These are phyloP conservation scores for Polyergus mexicanus DNA, from an alignment of 1,140 invertebrate species.

Conservation along the genomic window DNA sequence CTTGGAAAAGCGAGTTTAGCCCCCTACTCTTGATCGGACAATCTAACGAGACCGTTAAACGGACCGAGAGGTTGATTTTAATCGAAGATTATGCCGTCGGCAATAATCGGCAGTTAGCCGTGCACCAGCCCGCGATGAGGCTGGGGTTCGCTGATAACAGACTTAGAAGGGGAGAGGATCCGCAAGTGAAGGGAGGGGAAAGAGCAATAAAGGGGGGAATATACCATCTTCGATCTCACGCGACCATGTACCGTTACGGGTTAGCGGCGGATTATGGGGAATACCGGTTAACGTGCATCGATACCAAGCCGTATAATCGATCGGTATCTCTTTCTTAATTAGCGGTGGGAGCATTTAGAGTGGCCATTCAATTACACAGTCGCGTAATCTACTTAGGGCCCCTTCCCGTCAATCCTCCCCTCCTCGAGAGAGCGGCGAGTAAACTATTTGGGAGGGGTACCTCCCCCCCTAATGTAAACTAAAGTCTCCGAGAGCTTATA, in stretches of 20 bases:
- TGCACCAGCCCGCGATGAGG: conserved; percentile 67
- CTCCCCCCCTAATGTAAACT: neutral
- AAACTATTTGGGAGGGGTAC: too few species aligned
- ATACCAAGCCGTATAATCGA: conserved; percentile 80
- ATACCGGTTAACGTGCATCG: conserved; percentile 64
- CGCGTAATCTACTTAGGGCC: conserved; percentile 77
- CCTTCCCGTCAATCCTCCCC: conserved; percentile 24
- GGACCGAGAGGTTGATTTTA: conserved; percentile 73
- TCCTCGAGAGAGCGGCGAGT: conserved; percentile 15
- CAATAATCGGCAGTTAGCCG: conserved; percentile 81
- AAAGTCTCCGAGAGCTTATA: neutral
- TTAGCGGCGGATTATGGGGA: conserved; percentile 53
- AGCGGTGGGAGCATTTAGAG: conserved; percentile 73
- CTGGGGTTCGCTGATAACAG: conserved; percentile 81
- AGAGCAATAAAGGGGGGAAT: neutral
- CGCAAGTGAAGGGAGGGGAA: conserved; percentile 17
- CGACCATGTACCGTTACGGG: conserved; percentile 69
- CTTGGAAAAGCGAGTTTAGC: conserved; percentile 12
- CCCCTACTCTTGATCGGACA: conserved; percentile 61
- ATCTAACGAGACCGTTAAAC: conserved; percentile 72
- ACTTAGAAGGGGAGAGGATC: conserved; percentile 76
- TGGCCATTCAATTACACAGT: conserved; percentile 81
- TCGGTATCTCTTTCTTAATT: conserved; percentile 81
- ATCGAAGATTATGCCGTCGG: conserved; percentile 75
- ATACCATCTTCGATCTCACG: conserved; percentile 61